Conservation (phyloP, 2,113 vertebrate genomes). For the Rhabdornis inornatus region DNA sequence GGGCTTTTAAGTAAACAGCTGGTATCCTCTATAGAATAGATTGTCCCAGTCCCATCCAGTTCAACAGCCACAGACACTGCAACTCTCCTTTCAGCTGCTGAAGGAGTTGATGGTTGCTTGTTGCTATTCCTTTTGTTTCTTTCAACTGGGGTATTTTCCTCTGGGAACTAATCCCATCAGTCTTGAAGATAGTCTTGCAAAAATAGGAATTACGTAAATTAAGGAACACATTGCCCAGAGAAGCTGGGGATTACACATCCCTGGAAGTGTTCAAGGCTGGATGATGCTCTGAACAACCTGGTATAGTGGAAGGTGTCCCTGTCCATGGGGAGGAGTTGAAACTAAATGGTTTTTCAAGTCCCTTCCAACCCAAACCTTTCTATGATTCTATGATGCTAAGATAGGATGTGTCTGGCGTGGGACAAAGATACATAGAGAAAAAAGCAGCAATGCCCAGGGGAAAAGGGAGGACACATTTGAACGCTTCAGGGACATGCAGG, state of each 20-base stretch:
- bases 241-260: neutral
- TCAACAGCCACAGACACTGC: neutral
- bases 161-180: neutral
- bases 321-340: neutral
- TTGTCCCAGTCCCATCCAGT: neutral
- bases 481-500: neutral
- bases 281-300: neutral
- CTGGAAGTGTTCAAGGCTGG: neutral
- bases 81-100: neutral
- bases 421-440: neutral
- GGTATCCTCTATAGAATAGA: neutral
- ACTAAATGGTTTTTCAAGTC: neutral
- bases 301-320: neutral
- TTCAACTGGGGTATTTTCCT: neutral
- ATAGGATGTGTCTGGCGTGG: accelerated
- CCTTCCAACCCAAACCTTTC: neutral
- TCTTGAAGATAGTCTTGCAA: neutral
- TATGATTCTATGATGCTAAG: neutral
- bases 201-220: neutral
- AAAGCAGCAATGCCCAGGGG: neutral
- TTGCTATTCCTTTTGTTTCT: neutral
- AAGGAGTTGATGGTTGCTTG: neutral
- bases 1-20: neutral
- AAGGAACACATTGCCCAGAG: neutral
- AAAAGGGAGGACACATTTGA: neutral